Conservation (phyloP, 53 echinoderm and acorn worm species). For the Echinometra lucunter region DNA sequence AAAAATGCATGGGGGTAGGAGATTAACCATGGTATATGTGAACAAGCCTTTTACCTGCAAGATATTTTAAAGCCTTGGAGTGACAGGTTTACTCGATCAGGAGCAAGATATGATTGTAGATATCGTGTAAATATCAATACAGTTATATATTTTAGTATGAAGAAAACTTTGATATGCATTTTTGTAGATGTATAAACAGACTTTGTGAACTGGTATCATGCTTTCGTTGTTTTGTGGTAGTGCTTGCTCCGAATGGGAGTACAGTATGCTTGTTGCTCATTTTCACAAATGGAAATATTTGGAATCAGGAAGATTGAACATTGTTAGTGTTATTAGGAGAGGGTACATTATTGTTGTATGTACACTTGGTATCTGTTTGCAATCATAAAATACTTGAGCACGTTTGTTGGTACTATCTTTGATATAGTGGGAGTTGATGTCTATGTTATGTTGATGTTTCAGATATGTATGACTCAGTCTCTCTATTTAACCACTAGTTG, state of each 20-base stretch:
- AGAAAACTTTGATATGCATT: conserved; percentile 59
- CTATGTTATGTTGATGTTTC: background rate
- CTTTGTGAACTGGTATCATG: background rate
- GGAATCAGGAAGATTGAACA: background rate
- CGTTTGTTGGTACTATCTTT: background rate
- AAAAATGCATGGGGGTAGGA: too few species aligned
- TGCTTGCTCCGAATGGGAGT: background rate
- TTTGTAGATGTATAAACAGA: conserved; percentile 50
- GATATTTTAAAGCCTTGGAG: background rate
- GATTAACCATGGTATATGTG: too few species aligned
- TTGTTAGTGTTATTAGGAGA: background rate
- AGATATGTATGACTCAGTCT: background rate
- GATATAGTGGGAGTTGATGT: background rate
- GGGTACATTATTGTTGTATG: background rate
- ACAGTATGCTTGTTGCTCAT: conserved; percentile 14
- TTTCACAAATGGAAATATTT: background rate
- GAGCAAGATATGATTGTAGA: conserved; percentile 35
- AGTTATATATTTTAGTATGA: conserved; percentile 66
- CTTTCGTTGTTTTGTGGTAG: background rate
- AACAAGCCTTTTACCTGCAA: too few species aligned
- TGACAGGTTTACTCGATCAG: background rate
- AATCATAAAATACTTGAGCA: background rate
- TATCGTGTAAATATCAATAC: conserved; percentile 45
- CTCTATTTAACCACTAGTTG: background rate
- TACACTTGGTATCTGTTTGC: background rate